Evolutionary conservation across 2,113 vertebrate species (phyloP), one percentile per base, ranked within the genome.

Genomic region (Scomber japonicus): DNA sequence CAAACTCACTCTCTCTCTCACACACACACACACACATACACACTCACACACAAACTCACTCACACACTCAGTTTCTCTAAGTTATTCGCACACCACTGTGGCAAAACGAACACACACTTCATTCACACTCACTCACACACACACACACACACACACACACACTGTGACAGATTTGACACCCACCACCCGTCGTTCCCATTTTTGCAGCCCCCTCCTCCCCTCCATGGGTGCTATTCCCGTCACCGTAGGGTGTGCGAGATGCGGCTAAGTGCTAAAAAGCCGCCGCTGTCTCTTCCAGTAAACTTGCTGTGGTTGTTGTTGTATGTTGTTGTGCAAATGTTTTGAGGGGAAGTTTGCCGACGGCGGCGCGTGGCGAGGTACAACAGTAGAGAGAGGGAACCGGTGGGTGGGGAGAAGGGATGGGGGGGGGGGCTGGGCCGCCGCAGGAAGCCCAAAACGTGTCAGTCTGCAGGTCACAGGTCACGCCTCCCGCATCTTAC

Each of bases 271-370:
- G 90, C 77, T 89, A 91, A 88, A 62, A 86, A 86, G 85, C 81
- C 66, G 65, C 53, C 61, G 21, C 21, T 21, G 71, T 87, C 77
- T 82, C 77, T 69, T 84, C 49, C 64, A 59, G 62, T 55, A 65
- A 88, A 90, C 85, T 80, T 55, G 61, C 2, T 62, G 21, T 21
- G 21, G 87, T 17, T 27, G 71, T 17, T 27, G 71, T 85, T 85
- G 82, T 69, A 61, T 83, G 72, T 90, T 90, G 83, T 89, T 91
- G 81, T 88, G 74, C 84, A 91, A 90, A 88, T 83, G 86, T 90
- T 91, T 87, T 60, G 86, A 74, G 75, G 62, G 67, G 71, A 88
- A 90, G 80, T 86, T 88, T 90, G 86, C 78, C 21, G 83, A 86
- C 74, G 81, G n/a, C 14, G 67, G 27, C 63, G 57, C 54, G 2